These are phyloP conservation scores for Neelides sp. DNA, from an alignment of 1,140 invertebrate species.

Conservation along the genomic window DNA sequence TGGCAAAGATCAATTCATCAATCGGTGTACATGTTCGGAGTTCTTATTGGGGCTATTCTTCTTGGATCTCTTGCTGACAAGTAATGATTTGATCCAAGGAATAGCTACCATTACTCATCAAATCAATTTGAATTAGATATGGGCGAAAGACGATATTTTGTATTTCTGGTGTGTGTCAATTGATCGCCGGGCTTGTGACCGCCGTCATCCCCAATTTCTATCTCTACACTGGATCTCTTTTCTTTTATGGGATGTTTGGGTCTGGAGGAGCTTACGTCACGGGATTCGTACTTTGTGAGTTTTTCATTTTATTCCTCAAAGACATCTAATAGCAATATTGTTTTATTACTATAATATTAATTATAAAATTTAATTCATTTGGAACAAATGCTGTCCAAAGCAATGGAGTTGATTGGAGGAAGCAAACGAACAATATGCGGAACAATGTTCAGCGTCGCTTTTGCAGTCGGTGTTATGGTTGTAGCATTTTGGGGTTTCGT, in stretches of 20 bases:
- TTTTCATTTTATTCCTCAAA: background rate
- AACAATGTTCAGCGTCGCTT: constrained; percentile 26
- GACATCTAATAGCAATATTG: background rate
- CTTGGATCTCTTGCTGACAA: constrained; percentile 78
- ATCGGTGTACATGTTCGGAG: constrained; percentile 82
- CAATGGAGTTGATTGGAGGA: constrained; percentile 29
- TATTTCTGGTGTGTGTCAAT: constrained; percentile 35
- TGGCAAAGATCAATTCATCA: constrained; percentile 71
- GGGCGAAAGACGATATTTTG: constrained; percentile 70
- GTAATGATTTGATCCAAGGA: constrained; percentile 34
- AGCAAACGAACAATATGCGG: constrained; percentile 27
- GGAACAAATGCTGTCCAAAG: too few species aligned
- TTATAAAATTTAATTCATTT: background rate
- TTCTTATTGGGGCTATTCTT: constrained; percentile 67
- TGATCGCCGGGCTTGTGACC: constrained; percentile 23
- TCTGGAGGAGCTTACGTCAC: constrained; percentile 30
- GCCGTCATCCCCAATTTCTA: constrained; percentile 26
- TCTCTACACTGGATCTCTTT: constrained; percentile 16
- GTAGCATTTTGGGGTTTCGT: constrained; percentile 68
- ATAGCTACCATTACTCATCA: background rate
- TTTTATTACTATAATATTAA: background rate
- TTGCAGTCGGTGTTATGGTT: constrained; percentile 55
- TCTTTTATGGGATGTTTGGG: constrained; percentile 31
- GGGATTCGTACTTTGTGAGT: constrained; percentile 31
- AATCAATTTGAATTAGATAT: constrained; percentile 35